Percentiles rank a stretch among this genome's conserved stretches.
These are phyloP conservation scores for Lutjanus campechanus DNA, from an alignment of 2,797 vertebrate species.

Conservation along the genomic window DNA sequence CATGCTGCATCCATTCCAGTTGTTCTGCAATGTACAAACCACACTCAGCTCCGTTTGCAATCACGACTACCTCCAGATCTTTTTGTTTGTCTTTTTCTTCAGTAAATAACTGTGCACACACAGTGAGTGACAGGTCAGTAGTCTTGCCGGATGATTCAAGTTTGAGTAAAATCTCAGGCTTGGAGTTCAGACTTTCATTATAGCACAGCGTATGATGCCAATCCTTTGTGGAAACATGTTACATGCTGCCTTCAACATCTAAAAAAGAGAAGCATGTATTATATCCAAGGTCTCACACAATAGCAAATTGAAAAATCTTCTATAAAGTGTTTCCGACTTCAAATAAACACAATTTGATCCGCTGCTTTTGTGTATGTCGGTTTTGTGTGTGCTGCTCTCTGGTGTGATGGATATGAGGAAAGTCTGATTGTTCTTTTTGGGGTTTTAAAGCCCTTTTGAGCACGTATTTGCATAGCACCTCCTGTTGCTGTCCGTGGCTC, in stretches of 20 bases:
- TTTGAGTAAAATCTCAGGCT: not conserved
- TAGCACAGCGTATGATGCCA: not conserved
- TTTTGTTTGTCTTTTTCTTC: conserved; percentile 3
- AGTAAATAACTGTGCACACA: conserved; percentile 15
- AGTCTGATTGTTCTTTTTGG: conserved; percentile 14
- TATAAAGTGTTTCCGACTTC: not conserved
- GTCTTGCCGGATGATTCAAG: not conserved
- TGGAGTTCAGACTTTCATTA: not conserved
- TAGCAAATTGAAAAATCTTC: not conserved
- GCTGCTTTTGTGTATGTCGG: conserved; percentile 25
- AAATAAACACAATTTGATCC: conserved; percentile 5
- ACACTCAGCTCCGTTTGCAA: conserved; percentile 1
- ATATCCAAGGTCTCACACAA: not conserved
- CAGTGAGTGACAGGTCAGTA: conserved; percentile 1
- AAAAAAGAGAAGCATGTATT: not conserved
- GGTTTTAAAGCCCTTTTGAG: conserved; percentile 51
- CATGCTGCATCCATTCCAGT: not conserved
- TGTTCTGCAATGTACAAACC: conserved; percentile 17
- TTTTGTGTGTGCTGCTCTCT: not conserved
- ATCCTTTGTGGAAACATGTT: not conserved
- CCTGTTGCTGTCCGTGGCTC: conserved; percentile 39
- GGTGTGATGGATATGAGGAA: conserved; percentile 6
- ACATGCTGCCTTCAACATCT: not conserved
- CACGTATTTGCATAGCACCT: conserved; percentile 57
- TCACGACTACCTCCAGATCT: not conserved